Evolutionary conservation across 2,113 vertebrate species (phyloP), one percentile per base, ranked within the genome.

Genomic region (Sisor rabdophorus): DNA sequence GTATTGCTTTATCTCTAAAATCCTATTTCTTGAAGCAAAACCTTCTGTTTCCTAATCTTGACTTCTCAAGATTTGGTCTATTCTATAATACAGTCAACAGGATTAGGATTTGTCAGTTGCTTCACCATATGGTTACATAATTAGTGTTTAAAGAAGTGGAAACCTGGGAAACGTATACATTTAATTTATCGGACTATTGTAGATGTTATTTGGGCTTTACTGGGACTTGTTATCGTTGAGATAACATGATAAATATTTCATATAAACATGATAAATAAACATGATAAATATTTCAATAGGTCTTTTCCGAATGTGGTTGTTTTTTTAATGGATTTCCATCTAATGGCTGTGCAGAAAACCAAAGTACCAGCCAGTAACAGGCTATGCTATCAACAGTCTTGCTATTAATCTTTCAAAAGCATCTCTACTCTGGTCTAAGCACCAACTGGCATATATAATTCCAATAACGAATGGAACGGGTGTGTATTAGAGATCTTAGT

Each of bases 271-370:
- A n/a, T n/a, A n/a, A n/a, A n/a, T n/a, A n/a, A n/a, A 36, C 32
- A 36, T 4, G 32, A 36, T 36, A 36, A 36, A 36, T 7, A 36
- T 36, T 52, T 64, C n/a, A 61, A 10, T 32, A n/a, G 19, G n/a
- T 4, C 0, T 24, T 22, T 61, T 53, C 16, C 36, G 54, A 63
- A 72, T 26, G 7, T 71, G 24, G 22, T 67, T 74, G 19, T 50
- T 20, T 30, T 12, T 17, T 60, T 70, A 71, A 68, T 52, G 59
- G 12, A 26, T 77, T 69, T 54, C 19, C 15, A 61, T 8, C 44
- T 60, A 55, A 71, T 76, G 56, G 12, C 24, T 26, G 20, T 73
- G 22, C 12, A 76, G 16, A 71, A 63, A 28, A 13, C 8, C 26
- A 47, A n/a, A n/a, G 60, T 71, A 13, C 19, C 8, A 36, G 32